Evolutionary conservation across 2,888 invertebrate species (phyloP), one percentile per base, ranked within the genome.

Genomic region (Odontomyia ornata): DNA sequence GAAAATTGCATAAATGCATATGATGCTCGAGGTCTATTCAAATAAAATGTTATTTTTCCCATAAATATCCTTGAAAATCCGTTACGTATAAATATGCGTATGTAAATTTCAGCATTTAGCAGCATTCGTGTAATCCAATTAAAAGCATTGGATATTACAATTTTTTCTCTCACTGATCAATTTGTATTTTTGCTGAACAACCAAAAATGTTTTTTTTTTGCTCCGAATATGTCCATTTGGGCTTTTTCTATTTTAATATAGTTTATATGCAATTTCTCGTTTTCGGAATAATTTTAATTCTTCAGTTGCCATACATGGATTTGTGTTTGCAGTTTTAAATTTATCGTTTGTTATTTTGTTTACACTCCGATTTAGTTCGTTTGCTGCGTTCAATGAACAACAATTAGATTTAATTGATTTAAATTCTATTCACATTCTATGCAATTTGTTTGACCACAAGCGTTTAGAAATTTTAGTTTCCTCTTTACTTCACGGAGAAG

Each of bases 351-450:
- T n/a, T n/a, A n/a, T n/a, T 43, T 43, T 9, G 4, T 52, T 52
- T 15, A 52, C 4, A 52, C 15, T 52, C 52, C 13, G 52, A 18
- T n/a, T 52, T 52, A 3, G 4, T 15, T 52, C 18, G 52, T n/a
- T 52, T 4, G 15, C 3, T 18, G 52, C 15, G 15, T 52, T 52
- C 52, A 52, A 52, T 52, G 52, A 52, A 52, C 52, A 52, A 52
- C 52, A 52, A 52, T 52, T 52, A 52, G 52, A 52, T 52, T 52
- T 52, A 52, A 52, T 52, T 52, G 15, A 52, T 52, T 52, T 18
- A 52, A 13, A 52, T 52, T 52, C 4, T 52, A 52, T 18, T 52
- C 52, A 52, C 52, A 52, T n/a, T 13, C 15, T 13, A n/a, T 52
- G 18, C n/a, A 52, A 52, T 52, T 52, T 15, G 36, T 36, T 36